Conservation (phyloP, 2,888 invertebrate genomes). For the Brenthis daphne region DNA sequence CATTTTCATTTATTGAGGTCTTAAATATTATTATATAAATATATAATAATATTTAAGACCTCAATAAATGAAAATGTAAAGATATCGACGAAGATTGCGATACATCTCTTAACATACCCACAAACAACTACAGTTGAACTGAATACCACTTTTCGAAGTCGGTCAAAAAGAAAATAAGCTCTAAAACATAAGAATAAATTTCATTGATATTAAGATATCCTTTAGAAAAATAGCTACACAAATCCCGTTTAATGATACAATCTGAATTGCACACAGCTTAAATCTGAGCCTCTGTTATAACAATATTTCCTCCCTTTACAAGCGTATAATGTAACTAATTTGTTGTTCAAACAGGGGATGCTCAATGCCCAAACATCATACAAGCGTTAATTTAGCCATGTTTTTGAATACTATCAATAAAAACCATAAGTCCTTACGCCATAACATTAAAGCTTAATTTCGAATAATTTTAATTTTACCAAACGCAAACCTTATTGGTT, state of each 20-base stretch:
- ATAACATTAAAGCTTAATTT: conserved; percentile 24
- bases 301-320: conserved; percentile 67
- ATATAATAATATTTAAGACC: too few species aligned
- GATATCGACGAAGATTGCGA: too few species aligned
- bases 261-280: conserved; percentile 41
- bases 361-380: conserved; percentile 69
- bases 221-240: conserved; percentile 42
- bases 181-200: not conserved
- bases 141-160: too few species aligned
- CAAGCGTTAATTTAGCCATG: conserved; percentile 46
- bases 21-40: too few species aligned
- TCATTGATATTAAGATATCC: not conserved
- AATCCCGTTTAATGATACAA: conserved; percentile 36
- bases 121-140: too few species aligned
- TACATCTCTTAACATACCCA: too few species aligned
- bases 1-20: too few species aligned
- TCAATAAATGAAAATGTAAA: too few species aligned
- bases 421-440: not conserved
- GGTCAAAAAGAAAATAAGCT: too few species aligned
- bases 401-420: not conserved
- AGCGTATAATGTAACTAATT: conserved; percentile 80
- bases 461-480: not conserved
- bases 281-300: conserved; percentile 51
- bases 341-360: conserved; percentile 79
- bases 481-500: not conserved